Evolutionary conservation across 30 jellyfish, hydroid and myxozoan genomes (phyloP), one percentile per base, ranked within the genome.

Genomic region (Aurelia aurita): DNA sequence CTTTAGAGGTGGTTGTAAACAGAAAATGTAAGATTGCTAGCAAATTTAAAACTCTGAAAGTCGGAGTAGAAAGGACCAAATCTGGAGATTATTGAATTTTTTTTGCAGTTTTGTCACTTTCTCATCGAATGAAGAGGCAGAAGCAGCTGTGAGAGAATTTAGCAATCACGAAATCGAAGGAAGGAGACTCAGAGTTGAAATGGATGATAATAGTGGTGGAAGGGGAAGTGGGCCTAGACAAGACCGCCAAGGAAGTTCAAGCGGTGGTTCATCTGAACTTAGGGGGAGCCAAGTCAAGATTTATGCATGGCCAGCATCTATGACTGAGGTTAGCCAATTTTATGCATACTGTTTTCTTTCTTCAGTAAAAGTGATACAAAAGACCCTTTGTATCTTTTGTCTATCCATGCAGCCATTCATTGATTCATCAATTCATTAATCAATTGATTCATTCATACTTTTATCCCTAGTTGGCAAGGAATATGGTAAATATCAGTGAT

Each of bases 81-180:
- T n/a, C n/a, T n/a, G n/a, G n/a, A n/a, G 7, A 9, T 23, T 11
- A 19, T 44, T 20, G 34, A 23, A 5, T 46, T 64, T 22, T 20
- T 72, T 65, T 67, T 82, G 58, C 63, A 90, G 97, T 19, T 90
- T 90, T 45, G 90, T 90, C 23, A 80, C 91, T 27, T 90, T 75
- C 55, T 66, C 82, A 14, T 15, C 78, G 0, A 46, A 16, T 58
- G 75, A 79, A 1, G 96, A 84, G 51, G 96, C 81, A 20, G 85
- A 57, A 32, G 47, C 65, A 19, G 96, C 97, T 6, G 90, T 77
- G 18, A 20, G 65, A 1, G 74, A 54, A 54, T 63, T 84, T 46
- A 69, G 84, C 72, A 81, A 85, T 59, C 78, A 53, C 58, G 97
- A 83, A 29, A 83, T 76, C 31, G 79, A 90, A 29, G 97, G 97